A percentile compares a stretch with the other conserved stretches of the same genome.
Conservation (phyloP, 1,140 invertebrate species). For the Lysiphlebus fabarum region DNA sequence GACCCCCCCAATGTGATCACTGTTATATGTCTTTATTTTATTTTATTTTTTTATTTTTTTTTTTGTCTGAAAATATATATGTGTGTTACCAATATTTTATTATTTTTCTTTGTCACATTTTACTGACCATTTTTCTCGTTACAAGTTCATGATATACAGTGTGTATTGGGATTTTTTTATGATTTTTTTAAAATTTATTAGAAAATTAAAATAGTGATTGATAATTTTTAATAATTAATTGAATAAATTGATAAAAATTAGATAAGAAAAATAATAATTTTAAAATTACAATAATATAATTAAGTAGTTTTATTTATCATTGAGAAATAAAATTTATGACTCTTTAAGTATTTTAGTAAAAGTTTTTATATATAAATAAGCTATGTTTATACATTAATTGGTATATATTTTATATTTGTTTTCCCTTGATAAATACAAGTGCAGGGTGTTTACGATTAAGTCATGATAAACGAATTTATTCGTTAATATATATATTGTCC, state of each 20-base stretch:
- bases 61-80: background rate
- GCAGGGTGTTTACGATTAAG: no score
- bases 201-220: no score
- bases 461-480: no score
- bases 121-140: conserved; percentile 14
- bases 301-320: conserved; percentile 43
- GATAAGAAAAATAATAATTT: background rate
- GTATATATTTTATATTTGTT: conserved; percentile 1
- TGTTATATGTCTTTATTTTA: conserved; percentile 17
- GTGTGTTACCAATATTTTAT: background rate
- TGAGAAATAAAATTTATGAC: conserved; percentile 44
- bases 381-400: conserved; percentile 37
- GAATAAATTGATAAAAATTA: no score
- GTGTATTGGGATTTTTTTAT: background rate
- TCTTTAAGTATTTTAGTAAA: conserved; percentile 47
- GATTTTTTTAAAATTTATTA: no score
- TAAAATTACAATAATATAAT: conserved; percentile 35
- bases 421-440: no score
- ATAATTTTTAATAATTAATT: no score
- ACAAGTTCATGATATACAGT: background rate
- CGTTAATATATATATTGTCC: conserved; percentile 32
- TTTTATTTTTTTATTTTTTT: no score
- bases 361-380: conserved; percentile 53
- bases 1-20: background rate
- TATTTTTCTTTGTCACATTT: conserved; percentile 14